phyloP scores from a whole-genome alignment of 2,797 vertebrate genomes.

The Melanotaenia maccullochi region DNA sequence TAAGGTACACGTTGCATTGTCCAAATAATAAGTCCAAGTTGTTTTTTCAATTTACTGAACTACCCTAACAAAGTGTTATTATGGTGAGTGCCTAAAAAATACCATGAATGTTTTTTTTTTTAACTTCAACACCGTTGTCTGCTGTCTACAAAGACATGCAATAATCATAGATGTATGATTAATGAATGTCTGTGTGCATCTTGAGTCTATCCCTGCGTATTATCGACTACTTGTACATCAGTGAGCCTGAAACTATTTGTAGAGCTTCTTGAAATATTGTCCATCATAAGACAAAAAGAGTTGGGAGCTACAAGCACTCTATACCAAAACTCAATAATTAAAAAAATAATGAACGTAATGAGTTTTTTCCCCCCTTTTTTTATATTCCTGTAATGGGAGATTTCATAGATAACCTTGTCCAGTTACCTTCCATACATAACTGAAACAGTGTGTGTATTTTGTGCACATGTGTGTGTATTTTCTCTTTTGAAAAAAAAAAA shows the following conservation, averaged over 20 bases:
- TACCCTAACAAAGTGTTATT: neutral
- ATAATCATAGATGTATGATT: neutral
- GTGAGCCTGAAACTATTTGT: conserved; percentile 31
- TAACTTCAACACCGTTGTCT: neutral
- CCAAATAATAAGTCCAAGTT: neutral
- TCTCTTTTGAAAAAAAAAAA: neutral
- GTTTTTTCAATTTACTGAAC: too few species aligned
- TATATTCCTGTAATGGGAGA: neutral
- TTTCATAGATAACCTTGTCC: neutral
- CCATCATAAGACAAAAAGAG: neutral
- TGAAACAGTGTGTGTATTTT: neutral
- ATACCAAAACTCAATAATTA: neutral
- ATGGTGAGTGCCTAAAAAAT: neutral
- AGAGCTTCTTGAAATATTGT: conserved; percentile 28
- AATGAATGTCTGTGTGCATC: neutral
- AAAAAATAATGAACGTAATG: conserved; percentile 2
- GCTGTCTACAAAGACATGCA: neutral
- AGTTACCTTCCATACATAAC: neutral
- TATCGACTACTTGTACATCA: conserved; percentile 32
- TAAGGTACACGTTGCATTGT: neutral
- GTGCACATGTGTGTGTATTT: too few species aligned
- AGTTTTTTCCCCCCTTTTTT: too few species aligned
- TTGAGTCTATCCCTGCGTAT: conserved; percentile 8
- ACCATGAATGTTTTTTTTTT: neutral
- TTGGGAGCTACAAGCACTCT: conserved; percentile 1